A percentile compares a stretch with the other conserved stretches of the same genome.
phyloP scores from a whole-genome alignment of 1,140 invertebrate species.

The Drosophila trapezifrons region DNA sequence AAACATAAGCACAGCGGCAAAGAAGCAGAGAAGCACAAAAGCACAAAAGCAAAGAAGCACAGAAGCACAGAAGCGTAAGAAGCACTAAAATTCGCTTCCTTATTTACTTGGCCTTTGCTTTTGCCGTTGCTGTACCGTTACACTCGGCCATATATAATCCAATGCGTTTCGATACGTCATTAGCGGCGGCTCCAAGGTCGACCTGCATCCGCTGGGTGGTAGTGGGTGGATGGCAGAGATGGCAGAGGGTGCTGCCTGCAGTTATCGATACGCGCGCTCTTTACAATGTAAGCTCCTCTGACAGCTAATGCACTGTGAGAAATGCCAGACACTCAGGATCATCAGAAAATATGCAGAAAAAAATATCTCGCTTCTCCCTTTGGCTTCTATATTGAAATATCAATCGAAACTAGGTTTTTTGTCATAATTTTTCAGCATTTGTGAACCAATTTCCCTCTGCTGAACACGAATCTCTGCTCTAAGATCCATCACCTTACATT shows the following conservation, averaged over 20 bases:
- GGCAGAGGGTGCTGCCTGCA: not conserved
- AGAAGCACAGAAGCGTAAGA: not conserved
- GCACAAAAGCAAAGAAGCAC: not conserved
- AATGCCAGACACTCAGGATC: not conserved
- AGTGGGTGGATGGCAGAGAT: no score
- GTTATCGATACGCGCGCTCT: conserved; percentile 44
- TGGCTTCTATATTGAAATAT: not conserved
- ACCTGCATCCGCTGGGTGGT: not conserved
- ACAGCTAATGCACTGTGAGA: conserved; percentile 18
- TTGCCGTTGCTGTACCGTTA: conserved; percentile 46
- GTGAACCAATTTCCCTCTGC: not conserved
- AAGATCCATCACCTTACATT: no score
- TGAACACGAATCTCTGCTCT: not conserved
- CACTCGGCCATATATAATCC: conserved; percentile 33
- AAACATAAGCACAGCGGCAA: conserved; percentile 9
- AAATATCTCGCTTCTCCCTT: no score
- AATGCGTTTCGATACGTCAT: conserved; percentile 57
- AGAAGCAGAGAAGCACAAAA: no score
- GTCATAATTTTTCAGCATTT: no score
- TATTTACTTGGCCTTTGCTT: conserved; percentile 41
- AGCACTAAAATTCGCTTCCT: conserved; percentile 28
- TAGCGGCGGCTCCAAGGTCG: conserved; percentile 65
- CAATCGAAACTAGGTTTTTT: not conserved
- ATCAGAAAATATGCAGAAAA: not conserved
- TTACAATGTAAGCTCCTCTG: conserved; percentile 39